Evolutionary conservation across 2,797 vertebrate genomes (phyloP), one percentile per base, ranked within the genome.

Genomic region (Onychomys leucogaster): DNA sequence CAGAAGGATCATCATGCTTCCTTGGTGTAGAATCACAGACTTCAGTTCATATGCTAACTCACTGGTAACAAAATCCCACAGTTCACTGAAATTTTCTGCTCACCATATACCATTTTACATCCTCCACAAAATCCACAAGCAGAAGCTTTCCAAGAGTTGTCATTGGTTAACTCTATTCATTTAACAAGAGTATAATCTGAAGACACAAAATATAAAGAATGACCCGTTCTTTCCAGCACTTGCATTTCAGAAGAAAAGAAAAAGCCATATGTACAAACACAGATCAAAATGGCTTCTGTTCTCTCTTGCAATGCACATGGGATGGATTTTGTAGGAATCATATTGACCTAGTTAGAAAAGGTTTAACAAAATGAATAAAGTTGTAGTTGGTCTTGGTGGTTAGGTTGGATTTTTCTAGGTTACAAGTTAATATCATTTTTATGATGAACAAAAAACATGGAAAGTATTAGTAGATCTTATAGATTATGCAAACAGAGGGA

Each of bases 141-240:
- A 90, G 41, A 34, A 84, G 63, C 32, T 89, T 80, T n/a, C 6
- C 78, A 84, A 27, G 65, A 89, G 17, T 59, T 85, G 55, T 37
- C 37, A 69, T 55, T 96, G 84, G 90, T 90, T 69, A 85, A 89
- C 71, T 95, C 11, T 93, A 95, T 14, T 82, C 41, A 94, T 32
- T 96, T 88, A 88, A 85, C 75, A 83, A 95, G 86, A 57, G 84
- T 6, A 65, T 41, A 27, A 49, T 87, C n/a, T 94, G 41, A 71
- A 43, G 89, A 59, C 34, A 89, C 41, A 86, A 86, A 84, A 29
- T 63, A 75, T 89, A 89, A 94, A 75, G 55, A 83, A 94, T 14
- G 12, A 69, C 4, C 17, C 11, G 10, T 71, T 90, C 46, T 76
- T 95, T 96, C 75, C 43, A 87, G 25, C 82, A 14, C 8, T 94